phyloP scores from a whole-genome alignment of 1,140 invertebrate species.

The Drosophila nebulosa region DNA sequence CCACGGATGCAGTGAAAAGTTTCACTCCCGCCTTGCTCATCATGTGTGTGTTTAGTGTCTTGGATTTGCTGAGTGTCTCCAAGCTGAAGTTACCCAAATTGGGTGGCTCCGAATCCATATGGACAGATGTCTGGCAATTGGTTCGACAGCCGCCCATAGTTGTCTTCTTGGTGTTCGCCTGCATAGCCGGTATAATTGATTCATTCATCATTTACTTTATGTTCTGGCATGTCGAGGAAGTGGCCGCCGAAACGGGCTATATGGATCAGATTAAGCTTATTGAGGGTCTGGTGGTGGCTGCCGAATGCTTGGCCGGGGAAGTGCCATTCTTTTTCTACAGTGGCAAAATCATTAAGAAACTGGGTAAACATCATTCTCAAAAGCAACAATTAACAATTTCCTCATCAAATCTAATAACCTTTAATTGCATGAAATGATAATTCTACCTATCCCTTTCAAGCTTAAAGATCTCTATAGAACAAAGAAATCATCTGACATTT shows the following conservation, averaged over 20 bases:
- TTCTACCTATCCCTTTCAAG: too few species aligned
- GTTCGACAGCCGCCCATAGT: constrained; percentile 84
- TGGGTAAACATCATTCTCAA: constrained; percentile 61
- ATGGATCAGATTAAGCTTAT: constrained; percentile 87
- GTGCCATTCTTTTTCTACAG: constrained; percentile 88
- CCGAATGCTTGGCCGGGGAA: constrained; percentile 88
- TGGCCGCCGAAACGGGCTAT: constrained; percentile 84
- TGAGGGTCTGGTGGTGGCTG: constrained; percentile 88
- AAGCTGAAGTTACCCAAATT: constrained; percentile 84
- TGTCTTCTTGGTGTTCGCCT: constrained; percentile 87
- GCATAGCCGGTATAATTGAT: constrained; percentile 87
- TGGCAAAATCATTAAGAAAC: constrained; percentile 86
- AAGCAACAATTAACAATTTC: background rate
- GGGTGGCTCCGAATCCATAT: constrained; percentile 84
- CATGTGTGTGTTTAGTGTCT: constrained; percentile 83
- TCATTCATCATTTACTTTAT: constrained; percentile 90
- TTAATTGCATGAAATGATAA: too few species aligned
- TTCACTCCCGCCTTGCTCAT: constrained; percentile 87
- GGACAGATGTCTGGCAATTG: constrained; percentile 84
- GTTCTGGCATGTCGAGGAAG: constrained; percentile 90
- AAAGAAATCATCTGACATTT: too few species aligned
- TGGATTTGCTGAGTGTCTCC: constrained; percentile 86
- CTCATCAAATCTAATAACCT: background rate
- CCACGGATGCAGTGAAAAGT: constrained; percentile 82
- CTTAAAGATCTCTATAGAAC: too few species aligned